These are phyloP conservation scores for Calameuta pallipes DNA, from an alignment of 2,888 invertebrate genomes.

Conservation along the genomic window DNA sequence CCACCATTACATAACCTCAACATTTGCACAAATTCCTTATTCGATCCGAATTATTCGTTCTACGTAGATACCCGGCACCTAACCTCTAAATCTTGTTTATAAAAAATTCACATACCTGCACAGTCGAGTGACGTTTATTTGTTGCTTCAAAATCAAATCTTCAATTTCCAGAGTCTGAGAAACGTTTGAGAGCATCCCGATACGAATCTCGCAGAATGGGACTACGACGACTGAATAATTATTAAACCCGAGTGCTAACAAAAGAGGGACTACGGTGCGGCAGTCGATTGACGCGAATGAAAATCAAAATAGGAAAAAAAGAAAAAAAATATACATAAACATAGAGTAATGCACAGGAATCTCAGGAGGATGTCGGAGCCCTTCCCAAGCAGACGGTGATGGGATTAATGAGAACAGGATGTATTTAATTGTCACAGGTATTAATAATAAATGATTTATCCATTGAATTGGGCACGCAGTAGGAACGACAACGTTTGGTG, in stretches of 20 bases:
- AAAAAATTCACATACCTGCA: not conserved
- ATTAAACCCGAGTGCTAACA: not conserved
- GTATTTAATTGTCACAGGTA: not conserved
- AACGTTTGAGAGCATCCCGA: not conserved
- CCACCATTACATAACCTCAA: not conserved
- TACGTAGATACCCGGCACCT: not conserved
- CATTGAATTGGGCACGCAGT: not conserved
- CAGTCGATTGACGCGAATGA: too few relatives aligned
- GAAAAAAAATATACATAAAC: not conserved
- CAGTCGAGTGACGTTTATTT: not conserved
- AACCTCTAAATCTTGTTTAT: not conserved
- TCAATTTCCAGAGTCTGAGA: not conserved
- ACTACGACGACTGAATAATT: not conserved
- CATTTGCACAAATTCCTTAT: not conserved
- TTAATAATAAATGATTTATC: not conserved
- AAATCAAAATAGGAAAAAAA: too few relatives aligned
- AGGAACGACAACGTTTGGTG: not conserved
- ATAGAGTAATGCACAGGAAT: not conserved
- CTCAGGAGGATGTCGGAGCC: not conserved
- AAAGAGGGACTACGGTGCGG: not conserved
- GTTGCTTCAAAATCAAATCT: not conserved
- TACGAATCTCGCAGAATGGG: not conserved
- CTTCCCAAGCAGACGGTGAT: not conserved
- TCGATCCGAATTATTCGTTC: not conserved
- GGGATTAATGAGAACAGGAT: not conserved